Base-by-base conservation (phyloP, 92 coral and sea anemone genomes). In the Epizoanthus ramosus region DNA sequence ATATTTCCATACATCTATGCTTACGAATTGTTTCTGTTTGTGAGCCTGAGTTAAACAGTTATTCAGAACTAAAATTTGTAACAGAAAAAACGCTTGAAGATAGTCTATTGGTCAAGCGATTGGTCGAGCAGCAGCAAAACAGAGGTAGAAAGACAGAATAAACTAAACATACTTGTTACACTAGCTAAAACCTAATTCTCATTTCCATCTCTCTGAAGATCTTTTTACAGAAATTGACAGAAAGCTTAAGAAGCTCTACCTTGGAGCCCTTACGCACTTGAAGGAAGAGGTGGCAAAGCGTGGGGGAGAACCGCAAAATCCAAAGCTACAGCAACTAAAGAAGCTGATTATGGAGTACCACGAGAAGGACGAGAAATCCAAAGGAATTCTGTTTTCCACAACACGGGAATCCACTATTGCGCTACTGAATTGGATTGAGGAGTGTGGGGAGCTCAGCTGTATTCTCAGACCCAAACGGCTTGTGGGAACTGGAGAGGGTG, bases 401-500 rank as follows among this genome's bases (percentile, higher is more conserved):
- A 92, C 95, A 6, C 73, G 93, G n/a, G 88, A 67, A 0, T 88
- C 85, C 24, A 89, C 95, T 7, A 64, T 22, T 17, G 91, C 89
- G 57, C 56, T 92, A 47, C 88, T 66, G 59, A 75, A 75, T 13
- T 92, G 95, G 95, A 84, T 92, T 57, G 66, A 75, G 41, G 90
- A 89, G 57, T 68, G 86, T 3, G 80, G 80, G 31, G 79, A 45
- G 6, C 80, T 92, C 12, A 84, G 80, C 37, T 9, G 60, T 16
- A 35, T 87, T 25, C 81, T 89, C 8, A 86, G 24, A 37, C 95
- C 95, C 10, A 84, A 69, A 16, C 76, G 80, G n/a, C 68, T 92
- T 52, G 88, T 92, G 80, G 95, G 95, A 3, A 75, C 93, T 75
- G 95, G 93, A 43, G 89, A 81, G 22, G 76, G 89, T 5, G 75